Percentiles rank a stretch among this genome's conserved stretches.
Evolutionary conservation across 2,113 vertebrate genomes (phyloP).

Genomic region (Pterocles gutturalis): DNA sequence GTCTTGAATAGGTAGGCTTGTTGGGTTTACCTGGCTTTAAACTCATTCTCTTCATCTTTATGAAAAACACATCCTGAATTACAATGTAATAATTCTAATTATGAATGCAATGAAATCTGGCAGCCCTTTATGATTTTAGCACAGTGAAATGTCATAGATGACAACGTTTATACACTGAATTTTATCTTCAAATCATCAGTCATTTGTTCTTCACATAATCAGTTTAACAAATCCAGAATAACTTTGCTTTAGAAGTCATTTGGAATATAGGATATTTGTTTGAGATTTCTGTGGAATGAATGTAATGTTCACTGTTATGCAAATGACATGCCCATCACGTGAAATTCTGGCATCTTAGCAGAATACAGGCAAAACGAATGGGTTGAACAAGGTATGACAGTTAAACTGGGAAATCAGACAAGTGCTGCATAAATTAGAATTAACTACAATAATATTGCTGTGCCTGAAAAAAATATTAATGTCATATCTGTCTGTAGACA

Average conservation of each 20-base stretch:
- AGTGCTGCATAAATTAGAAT: constrained; percentile 16
- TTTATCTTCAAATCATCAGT: constrained; percentile 66
- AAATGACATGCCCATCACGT: not conserved
- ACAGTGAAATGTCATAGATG: constrained; percentile 15
- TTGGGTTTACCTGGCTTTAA: constrained; percentile 26
- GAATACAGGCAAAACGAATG: not conserved
- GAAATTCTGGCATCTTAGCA: not conserved
- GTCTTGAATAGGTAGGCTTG: constrained; percentile 31
- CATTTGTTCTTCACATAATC: constrained; percentile 38
- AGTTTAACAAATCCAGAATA: constrained; percentile 32
- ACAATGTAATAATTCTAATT: constrained; percentile 67
- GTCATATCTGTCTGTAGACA: not conserved
- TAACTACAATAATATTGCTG: not conserved
- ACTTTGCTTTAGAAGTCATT: constrained; percentile 30
- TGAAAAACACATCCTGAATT: constrained; percentile 66
- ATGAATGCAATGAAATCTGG: constrained; percentile 48
- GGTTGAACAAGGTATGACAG: not conserved
- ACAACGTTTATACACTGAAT: constrained; percentile 31
- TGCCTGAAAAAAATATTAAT: not conserved
- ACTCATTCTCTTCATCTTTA: constrained; percentile 36
- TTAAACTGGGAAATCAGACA: constrained; percentile 31
- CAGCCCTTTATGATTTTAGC: constrained; percentile 46
- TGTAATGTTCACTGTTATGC: constrained; percentile 20
- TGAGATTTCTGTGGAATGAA: constrained; percentile 33
- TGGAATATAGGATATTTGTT: constrained; percentile 31